These are phyloP conservation scores for Bombus breviceps DNA, from an alignment of 1,140 invertebrate genomes.

Conservation along the genomic window DNA sequence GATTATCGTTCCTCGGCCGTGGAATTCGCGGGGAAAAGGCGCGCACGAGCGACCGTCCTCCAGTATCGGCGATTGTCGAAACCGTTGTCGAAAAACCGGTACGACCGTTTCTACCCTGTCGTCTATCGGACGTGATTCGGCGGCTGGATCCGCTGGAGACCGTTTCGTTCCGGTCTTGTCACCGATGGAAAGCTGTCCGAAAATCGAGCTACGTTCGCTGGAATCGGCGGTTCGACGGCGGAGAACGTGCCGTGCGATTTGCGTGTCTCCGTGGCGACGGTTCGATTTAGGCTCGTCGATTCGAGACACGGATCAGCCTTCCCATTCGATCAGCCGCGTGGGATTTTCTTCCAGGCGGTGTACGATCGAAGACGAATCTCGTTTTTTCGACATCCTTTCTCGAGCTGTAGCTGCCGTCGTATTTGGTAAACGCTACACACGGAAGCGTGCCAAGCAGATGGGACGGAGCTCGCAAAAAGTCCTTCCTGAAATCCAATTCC, in stretches of 20 bases:
- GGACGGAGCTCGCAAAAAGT: conserved; percentile 56
- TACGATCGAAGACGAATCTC: background rate
- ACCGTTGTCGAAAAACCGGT: background rate
- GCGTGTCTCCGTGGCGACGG: too few species aligned
- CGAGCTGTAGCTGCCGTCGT: background rate
- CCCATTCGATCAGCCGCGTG: background rate
- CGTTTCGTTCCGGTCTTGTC: background rate
- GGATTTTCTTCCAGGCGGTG: background rate
- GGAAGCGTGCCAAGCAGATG: conserved; percentile 47
- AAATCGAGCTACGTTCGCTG: background rate
- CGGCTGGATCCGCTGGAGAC: background rate
- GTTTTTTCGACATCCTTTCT: background rate
- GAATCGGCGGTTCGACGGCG: background rate
- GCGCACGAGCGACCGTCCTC: background rate
- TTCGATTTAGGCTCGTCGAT: background rate
- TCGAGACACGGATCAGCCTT: background rate
- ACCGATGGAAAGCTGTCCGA: background rate
- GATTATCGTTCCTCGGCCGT: conserved; percentile 19
- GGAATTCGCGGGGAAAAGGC: background rate
- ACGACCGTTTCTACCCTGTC: background rate
- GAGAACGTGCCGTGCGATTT: background rate
- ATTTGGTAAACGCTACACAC: conserved; percentile 31
- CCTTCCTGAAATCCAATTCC: conserved; percentile 71
- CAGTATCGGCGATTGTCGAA: background rate
- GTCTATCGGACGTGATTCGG: background rate